These are phyloP conservation scores for Anhinga rufa DNA, from an alignment of 2,113 vertebrate species.

Conservation along the genomic window DNA sequence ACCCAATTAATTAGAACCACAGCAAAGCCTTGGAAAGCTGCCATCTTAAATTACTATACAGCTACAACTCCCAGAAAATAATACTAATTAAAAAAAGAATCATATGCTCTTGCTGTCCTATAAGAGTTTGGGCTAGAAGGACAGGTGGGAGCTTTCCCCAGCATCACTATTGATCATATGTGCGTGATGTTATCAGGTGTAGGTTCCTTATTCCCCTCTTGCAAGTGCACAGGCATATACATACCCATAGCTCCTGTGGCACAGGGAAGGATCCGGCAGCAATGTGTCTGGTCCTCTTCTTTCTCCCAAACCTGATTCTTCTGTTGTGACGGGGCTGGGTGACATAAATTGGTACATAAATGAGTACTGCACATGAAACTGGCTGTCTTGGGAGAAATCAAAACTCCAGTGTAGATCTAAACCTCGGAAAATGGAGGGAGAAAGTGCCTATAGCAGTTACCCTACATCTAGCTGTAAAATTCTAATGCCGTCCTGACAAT, in stretches of 20 bases:
- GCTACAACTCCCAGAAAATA: not conserved
- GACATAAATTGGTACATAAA: not conserved
- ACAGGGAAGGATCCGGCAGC: not conserved
- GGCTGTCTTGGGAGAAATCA: not conserved
- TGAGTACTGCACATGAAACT: not conserved
- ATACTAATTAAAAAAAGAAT: not conserved
- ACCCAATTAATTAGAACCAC: conserved; percentile 37
- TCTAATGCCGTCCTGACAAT: not conserved
- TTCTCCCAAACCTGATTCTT: not conserved
- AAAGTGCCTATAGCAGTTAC: not conserved
- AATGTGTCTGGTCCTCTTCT: not conserved
- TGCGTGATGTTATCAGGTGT: not conserved
- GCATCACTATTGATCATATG: not conserved
- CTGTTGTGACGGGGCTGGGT: not conserved
- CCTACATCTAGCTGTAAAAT: not conserved
- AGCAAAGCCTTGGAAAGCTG: conserved; percentile 28
- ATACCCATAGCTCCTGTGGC: not conserved
- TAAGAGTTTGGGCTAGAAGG: not conserved
- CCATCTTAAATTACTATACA: not conserved
- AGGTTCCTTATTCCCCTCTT: not conserved
- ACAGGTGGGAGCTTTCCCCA: not conserved
- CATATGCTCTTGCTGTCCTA: not conserved
- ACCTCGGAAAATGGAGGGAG: not conserved
- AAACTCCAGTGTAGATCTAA: not conserved
- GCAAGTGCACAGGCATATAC: not conserved